A percentile compares a stretch with the other conserved stretches of the same genome.
These are phyloP conservation scores for Andrena dorsata DNA, from an alignment of 2,888 invertebrate species.

Conservation along the genomic window DNA sequence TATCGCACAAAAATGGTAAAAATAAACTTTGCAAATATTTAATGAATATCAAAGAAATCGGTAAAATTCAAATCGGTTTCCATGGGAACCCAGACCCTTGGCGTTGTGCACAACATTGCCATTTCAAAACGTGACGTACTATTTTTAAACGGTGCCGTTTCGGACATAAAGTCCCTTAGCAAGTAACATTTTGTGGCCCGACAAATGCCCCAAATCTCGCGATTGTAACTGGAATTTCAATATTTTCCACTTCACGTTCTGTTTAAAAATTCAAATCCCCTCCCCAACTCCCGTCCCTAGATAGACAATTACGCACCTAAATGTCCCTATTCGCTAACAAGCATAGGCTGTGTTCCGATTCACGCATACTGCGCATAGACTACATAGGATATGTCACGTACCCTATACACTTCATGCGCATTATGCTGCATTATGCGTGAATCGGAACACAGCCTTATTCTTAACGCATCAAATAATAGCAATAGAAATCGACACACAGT, in stretches of 20 bases:
- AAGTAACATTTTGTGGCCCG: not conserved
- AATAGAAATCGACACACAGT: no score
- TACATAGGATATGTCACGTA: no score
- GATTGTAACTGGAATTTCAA: not conserved
- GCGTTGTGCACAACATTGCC: constrained; percentile 14
- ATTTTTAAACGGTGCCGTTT: not conserved
- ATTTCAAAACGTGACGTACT: not conserved
- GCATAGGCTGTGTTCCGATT: no score
- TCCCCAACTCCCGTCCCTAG: constrained; percentile 17
- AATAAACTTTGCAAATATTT: constrained; percentile 55
- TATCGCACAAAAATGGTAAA: constrained; percentile 53
- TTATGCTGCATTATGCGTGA: no score
- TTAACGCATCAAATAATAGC: no score
- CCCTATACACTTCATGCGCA: no score
- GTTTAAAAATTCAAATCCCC: constrained; percentile 45
- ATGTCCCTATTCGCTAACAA: no score
- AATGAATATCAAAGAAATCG: constrained; percentile 56
- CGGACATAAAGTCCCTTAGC: not conserved
- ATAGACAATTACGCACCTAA: not conserved
- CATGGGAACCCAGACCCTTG: constrained; percentile 62
- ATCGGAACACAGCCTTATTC: no score
- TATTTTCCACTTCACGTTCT: not conserved
- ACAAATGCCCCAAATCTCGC: not conserved
- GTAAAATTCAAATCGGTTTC: constrained; percentile 61
- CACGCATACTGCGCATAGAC: no score